Evolutionary conservation across 2,797 vertebrate genomes (phyloP), one percentile per base, ranked within the genome.

Genomic region (Sebastes nivosus): DNA sequence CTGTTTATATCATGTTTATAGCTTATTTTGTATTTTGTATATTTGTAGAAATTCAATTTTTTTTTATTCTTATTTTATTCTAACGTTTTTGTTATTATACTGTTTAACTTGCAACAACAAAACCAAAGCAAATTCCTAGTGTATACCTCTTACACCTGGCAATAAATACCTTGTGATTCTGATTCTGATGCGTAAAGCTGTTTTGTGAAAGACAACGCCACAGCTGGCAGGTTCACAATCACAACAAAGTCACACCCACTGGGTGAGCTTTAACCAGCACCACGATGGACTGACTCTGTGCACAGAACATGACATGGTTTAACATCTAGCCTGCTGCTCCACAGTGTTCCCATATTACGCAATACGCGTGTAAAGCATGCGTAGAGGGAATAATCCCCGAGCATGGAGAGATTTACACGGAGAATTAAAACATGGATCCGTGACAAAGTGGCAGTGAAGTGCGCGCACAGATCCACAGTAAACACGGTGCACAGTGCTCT

Each of bases 271-370:
- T 2, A 5, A 22, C 38, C 61, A 11, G 36, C 14, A 16, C 9
- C 32, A 16, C 11, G 18, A 12, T 46, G 38, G 0, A 0, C 34
- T 32, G n/a, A 42, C 46, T 25, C 24, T 25, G 7, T 25, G 18
- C 54, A 27, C 6, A 25, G 0, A 50, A 3, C 14, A 11, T 27
- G 20, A 25, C 57, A 34, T 1, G 24, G 12, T 59, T 78, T 61
- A 20, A 22, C 54, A 55, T 6, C 24, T 14, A 29, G 22, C 65
- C 20, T n/a, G 20, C 42, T 20, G 66, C 52, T 57, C 52, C 1
- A 22, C 46, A 7, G 50, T 61, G 82, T 77, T 84, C 75, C 60
- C 72, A 73, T 1, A 69, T 90, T 90, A 89, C 84, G 84, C 90
- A 90, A 91, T 61, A 60, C 60, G 69, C 73, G 77, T 84, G 75